phyloP scores from a whole-genome alignment of 35 echinoderm and acorn worm genomes.

The Hemicentrotus pulcherrimus region DNA sequence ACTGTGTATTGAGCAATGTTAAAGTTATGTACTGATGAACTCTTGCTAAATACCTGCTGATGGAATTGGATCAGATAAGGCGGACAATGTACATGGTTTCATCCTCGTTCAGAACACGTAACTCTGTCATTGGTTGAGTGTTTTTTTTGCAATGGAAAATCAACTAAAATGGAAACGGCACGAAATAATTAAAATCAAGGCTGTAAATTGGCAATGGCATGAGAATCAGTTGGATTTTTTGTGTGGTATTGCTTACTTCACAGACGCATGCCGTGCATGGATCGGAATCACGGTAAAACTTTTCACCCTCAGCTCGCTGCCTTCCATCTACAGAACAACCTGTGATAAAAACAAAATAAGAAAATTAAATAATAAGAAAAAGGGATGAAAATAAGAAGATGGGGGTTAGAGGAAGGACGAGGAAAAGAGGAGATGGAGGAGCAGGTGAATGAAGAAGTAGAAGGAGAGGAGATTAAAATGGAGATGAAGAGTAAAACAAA shows the following conservation, averaged over 20 bases:
- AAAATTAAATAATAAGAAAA: background rate
- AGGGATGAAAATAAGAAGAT: background rate
- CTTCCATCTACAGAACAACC: conserved; percentile 65
- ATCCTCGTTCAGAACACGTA: background rate
- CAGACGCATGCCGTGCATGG: conserved; percentile 71
- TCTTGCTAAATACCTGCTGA: background rate
- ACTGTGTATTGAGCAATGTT: background rate
- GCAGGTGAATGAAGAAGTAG: background rate
- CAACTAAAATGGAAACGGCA: background rate
- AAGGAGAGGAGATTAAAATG: no score
- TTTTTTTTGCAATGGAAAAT: background rate
- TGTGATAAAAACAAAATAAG: conserved; percentile 26
- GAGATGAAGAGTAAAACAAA: no score
- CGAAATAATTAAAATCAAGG: background rate
- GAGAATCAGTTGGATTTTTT: no score
- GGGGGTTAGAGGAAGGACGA: background rate
- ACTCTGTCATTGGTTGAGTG: background rate
- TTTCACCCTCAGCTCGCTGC: conserved; percentile 61
- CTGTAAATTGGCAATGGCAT: background rate
- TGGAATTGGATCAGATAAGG: background rate
- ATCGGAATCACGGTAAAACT: conserved; percentile 46
- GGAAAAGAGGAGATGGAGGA: background rate
- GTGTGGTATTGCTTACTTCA: conserved; percentile 33
- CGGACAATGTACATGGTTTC: background rate
- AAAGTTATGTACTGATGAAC: background rate